These are phyloP conservation scores for Schizopygopsis pylzovi DNA, from an alignment of 2,797 vertebrate genomes.

Conservation along the genomic window DNA sequence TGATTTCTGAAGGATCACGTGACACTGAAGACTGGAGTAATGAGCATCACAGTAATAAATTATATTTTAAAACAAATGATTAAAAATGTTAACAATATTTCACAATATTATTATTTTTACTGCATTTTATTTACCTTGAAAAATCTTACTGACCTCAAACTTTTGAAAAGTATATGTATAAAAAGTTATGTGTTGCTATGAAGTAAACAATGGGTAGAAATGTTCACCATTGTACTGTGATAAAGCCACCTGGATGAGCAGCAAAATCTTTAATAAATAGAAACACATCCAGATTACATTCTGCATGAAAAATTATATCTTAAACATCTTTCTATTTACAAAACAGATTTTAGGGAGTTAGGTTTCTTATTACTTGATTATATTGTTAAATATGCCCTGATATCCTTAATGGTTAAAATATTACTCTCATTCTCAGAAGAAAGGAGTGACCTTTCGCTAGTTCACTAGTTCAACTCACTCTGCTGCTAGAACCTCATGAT, in stretches of 20 bases:
- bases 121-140: neutral
- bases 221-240: neutral
- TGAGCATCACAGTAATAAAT: neutral
- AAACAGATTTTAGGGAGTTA: neutral
- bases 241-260: neutral
- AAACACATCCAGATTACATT: neutral
- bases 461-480: neutral
- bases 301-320: neutral
- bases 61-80: neutral
- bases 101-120: neutral
- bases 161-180: neutral
- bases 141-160: neutral
- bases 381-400: neutral
- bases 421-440: neutral
- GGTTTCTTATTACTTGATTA: neutral
- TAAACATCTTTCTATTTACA: neutral
- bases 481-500: neutral
- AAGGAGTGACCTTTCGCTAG: neutral
- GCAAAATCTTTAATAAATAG: slow-evolving; percentile 1
- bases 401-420: neutral
- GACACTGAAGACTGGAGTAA: too few species aligned
- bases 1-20: neutral
- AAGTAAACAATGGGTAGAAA: neutral
- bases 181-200: neutral
- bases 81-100: neutral